Evolutionary conservation across 2,113 vertebrate species (phyloP).

Genomic region (Amia ocellicauda): DNA sequence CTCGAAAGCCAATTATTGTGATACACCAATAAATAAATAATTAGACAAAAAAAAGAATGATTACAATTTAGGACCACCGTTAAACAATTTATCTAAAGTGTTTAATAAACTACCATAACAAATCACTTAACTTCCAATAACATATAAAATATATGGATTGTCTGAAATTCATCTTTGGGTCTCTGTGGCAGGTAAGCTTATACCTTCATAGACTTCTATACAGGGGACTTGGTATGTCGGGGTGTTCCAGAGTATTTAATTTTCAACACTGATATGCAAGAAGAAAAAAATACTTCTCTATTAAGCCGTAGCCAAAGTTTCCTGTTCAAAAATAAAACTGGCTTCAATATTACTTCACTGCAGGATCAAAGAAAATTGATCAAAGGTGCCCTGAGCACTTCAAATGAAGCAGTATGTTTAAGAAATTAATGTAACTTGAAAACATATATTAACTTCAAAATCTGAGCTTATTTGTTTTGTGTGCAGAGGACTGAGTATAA

Average conservation of each 20-base stretch:
- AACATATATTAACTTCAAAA: slow-evolving; percentile 36
- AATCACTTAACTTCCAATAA: slow-evolving; percentile 15
- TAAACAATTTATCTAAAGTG: slow-evolving; percentile 21
- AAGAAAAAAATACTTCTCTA: slow-evolving; percentile 7
- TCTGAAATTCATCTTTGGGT: not conserved
- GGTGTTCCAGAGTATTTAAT: not conserved
- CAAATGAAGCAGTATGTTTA: slow-evolving; percentile 29
- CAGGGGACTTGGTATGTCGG: no score
- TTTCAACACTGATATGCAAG: slow-evolving; percentile 7
- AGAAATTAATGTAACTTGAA: slow-evolving; percentile 36
- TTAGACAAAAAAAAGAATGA: slow-evolving; percentile 5
- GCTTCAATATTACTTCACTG: slow-evolving; percentile 39
- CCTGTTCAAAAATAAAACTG: slow-evolving; percentile 27
- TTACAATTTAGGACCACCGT: slow-evolving; percentile 9
- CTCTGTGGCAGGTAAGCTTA: not conserved
- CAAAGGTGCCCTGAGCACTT: slow-evolving; percentile 37
- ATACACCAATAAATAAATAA: slow-evolving; percentile 27
- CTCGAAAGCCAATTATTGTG: slow-evolving; percentile 23
- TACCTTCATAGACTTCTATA: no score
- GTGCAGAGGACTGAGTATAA: slow-evolving; percentile 29
- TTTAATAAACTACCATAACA: slow-evolving; percentile 15
- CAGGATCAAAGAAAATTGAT: slow-evolving; percentile 40
- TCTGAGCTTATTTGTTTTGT: slow-evolving; percentile 39
- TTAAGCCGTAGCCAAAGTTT: slow-evolving; percentile 10
- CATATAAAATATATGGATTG: no score